Base-by-base conservation (phyloP, 2,113 vertebrate species). In the Entomyzon cyanotis region DNA sequence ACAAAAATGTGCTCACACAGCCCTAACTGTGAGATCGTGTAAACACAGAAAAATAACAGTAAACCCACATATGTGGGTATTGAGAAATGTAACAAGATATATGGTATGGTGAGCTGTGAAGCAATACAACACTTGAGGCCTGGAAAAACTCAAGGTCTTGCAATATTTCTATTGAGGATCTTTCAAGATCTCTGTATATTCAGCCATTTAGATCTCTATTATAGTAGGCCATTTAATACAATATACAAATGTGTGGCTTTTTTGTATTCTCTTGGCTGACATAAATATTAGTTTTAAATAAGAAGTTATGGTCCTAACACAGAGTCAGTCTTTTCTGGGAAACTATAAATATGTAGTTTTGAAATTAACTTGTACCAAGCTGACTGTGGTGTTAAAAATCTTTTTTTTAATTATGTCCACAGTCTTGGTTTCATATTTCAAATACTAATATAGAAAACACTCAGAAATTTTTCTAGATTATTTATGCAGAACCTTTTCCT, bases 261-360 rank as follows among this genome's bases (percentile, higher is more conserved):
- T 96, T 52, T 91, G 2, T 46, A 12, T 69, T 65, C 28, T 63
- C 8, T 33, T 69, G 8, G 30, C 25, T 93, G 35, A 3, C 49
- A 39, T 42, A 88, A 93, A 75, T 37, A 23, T 21, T 50, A 78
- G 17, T 75, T 67, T 78, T 73, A 96, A 96, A 90, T 84, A 44
- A 55, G 14, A 7, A 74, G 37, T 58, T 82, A 33, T 21, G 23
- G 3, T 33, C 6, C 33, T 56, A 65, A 46, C n/a, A 80, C 18
- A 74, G 31, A 12, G 83, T 80, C 67, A 50, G 35, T 58, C 60
- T 87, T 84, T 69, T 56, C 42, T 35, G 27, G 9, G 42, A 92
- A 80, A 59, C 1, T 7, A 11, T 42, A 46, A 77, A 62, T 3
- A 3, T 55, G 4, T 27, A 19, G 1, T 35, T 90, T 91, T 85